These are phyloP conservation scores for Marcusenius ussheri DNA, from an alignment of 2,113 vertebrate species.

Conservation along the genomic window DNA sequence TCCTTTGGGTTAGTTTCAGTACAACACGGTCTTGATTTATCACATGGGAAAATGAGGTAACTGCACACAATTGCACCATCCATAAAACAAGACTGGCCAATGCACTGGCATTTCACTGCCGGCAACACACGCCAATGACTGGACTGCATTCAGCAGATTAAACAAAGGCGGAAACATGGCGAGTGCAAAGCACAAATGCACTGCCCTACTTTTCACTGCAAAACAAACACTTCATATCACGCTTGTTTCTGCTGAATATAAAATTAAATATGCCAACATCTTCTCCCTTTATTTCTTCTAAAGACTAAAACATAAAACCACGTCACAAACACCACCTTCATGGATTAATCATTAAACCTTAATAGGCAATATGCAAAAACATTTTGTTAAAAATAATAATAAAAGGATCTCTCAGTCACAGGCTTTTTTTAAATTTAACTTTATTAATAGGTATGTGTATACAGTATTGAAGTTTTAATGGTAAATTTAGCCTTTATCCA, in stretches of 20 bases:
- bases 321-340: not conserved
- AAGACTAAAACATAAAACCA: not conserved
- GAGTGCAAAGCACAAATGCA: not conserved
- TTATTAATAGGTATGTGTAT: not conserved
- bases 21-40: not conserved
- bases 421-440: not conserved
- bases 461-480: not conserved
- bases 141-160: not conserved
- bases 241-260: not conserved
- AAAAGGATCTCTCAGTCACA: not conserved
- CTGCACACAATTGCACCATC: not conserved
- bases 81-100: not conserved
- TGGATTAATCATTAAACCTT: not conserved
- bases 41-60: not conserved
- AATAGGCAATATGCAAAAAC: constrained; percentile 1
- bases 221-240: not conserved
- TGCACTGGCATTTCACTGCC: not conserved
- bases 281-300: not conserved
- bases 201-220: not conserved
- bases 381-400: not conserved
- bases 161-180: not conserved
- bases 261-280: not conserved
- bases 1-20: not conserved
- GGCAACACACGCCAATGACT: not conserved
- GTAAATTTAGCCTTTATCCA: not conserved